phyloP scores from a whole-genome alignment of 2,888 invertebrate species.

The Drosophila borborema region DNA sequence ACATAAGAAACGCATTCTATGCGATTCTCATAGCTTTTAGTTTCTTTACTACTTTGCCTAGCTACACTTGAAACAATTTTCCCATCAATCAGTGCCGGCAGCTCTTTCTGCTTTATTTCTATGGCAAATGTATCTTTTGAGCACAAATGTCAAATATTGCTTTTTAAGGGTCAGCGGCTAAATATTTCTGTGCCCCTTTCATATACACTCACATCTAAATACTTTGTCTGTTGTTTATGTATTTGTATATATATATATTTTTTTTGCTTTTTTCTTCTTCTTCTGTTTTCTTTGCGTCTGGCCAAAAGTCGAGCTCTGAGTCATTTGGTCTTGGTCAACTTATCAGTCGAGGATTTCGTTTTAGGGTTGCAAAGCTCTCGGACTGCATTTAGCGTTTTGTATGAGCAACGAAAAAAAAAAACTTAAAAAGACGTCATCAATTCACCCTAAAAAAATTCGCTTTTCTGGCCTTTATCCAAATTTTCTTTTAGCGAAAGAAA shows the following conservation, averaged over 20 bases:
- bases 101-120: constrained; percentile 22
- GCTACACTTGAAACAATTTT: constrained; percentile 6
- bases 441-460: constrained; percentile 8
- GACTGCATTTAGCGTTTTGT: constrained; percentile 48
- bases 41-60: background rate
- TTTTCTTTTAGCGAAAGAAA: constrained; percentile 7
- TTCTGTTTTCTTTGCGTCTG: constrained; percentile 22
- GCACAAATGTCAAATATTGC: constrained; percentile 81
- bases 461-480: constrained; percentile 33
- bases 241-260: constrained; percentile 47
- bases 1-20: background rate
- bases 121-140: constrained; percentile 68
- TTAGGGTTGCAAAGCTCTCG: constrained; percentile 37
- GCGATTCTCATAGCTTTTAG: background rate
- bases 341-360: constrained; percentile 3
- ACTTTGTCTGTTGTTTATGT: background rate
- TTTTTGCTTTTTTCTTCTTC: background rate
- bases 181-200: constrained; percentile 43
- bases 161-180: constrained; percentile 77
- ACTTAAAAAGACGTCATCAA: constrained; percentile 31
- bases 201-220: constrained; percentile 12
- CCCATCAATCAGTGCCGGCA: constrained; percentile 2
- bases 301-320: constrained; percentile 50
- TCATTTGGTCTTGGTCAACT: constrained; percentile 45
- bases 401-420: background rate